Evolutionary conservation across 2,797 vertebrate genomes (phyloP).

Genomic region (Menidia menidia): DNA sequence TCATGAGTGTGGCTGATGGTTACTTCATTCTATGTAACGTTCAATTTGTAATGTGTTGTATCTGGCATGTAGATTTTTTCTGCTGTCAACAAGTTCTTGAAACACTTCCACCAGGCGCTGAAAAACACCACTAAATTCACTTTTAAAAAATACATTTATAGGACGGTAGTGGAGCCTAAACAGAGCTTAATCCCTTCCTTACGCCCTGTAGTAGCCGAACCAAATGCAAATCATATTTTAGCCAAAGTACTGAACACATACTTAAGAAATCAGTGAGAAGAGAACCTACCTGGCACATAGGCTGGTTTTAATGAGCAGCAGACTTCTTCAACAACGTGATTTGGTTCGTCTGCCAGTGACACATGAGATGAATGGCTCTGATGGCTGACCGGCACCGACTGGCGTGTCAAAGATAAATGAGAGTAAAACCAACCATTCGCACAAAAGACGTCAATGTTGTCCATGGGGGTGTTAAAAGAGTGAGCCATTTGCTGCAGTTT

Average conservation of each 20-base stretch:
- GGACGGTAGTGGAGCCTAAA: background rate
- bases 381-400: constrained; percentile 47
- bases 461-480: constrained; percentile 35
- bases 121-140: background rate
- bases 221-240: constrained; percentile 10
- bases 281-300: constrained; percentile 32
- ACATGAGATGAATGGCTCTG: constrained; percentile 72
- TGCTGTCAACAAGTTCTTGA: background rate
- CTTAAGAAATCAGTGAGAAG: constrained; percentile 25
- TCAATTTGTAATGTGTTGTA: background rate
- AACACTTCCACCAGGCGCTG: background rate
- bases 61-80: background rate
- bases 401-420: constrained; percentile 80
- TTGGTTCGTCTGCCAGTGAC: constrained; percentile 63
- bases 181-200: background rate
- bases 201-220: constrained; percentile 4
- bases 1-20: background rate
- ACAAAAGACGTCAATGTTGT: constrained; percentile 55
- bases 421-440: constrained; percentile 72
- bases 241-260: background rate
- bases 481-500: constrained; percentile 74
- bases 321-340: constrained; percentile 53
- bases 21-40: background rate
- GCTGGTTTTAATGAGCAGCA: constrained; percentile 46
- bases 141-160: background rate